A percentile compares a stretch with the other conserved stretches of the same genome.
Conservation (phyloP, 2,797 vertebrate genomes). For the Cuculus canorus region DNA sequence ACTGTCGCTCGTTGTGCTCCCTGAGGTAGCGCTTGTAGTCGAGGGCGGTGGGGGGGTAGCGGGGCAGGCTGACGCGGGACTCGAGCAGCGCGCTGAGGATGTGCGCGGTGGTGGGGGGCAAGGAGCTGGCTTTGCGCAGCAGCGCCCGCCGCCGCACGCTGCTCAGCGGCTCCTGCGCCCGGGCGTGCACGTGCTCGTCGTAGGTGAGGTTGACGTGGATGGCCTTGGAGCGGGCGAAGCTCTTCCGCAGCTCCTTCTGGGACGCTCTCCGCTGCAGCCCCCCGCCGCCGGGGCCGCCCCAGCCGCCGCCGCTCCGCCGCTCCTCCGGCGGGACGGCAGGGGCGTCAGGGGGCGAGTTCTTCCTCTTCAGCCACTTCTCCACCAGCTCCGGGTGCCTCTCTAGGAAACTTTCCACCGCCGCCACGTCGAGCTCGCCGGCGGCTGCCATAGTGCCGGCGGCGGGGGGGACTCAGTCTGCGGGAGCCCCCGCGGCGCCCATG, state of each 20-base stretch:
- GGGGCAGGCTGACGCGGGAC: conserved; percentile 95
- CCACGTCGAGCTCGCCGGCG: conserved; percentile 83
- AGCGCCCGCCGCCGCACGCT: conserved; percentile 93
- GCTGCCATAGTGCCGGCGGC: conserved; percentile 53
- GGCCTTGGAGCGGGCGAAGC: conserved; percentile 96
- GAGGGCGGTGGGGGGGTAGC: conserved; percentile 94
- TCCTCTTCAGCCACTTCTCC: conserved; percentile 91
- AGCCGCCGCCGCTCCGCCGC: background rate
- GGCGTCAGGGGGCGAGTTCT: conserved; percentile 73
- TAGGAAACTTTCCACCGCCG: conserved; percentile 96
- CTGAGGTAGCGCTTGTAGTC: conserved; percentile 97
- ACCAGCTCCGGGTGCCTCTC: conserved; percentile 93
- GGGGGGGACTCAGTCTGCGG: background rate
- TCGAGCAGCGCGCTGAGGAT: conserved; percentile 96
- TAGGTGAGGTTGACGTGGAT: conserved; percentile 96
- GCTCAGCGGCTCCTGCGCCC: conserved; percentile 93
- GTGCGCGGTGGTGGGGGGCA: conserved; percentile 95
- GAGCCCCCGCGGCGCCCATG: background rate
- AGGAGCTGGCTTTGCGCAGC: conserved; percentile 94
- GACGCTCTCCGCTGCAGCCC: conserved; percentile 88
- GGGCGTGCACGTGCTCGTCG: conserved; percentile 92
- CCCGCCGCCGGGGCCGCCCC: conserved; percentile 80
- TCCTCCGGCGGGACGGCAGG: conserved; percentile 68
- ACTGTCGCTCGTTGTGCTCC: conserved; percentile 93
- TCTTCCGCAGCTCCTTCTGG: conserved; percentile 94